Conservation (phyloP, 2,113 vertebrate species). For the Pelodiscus sinensis region DNA sequence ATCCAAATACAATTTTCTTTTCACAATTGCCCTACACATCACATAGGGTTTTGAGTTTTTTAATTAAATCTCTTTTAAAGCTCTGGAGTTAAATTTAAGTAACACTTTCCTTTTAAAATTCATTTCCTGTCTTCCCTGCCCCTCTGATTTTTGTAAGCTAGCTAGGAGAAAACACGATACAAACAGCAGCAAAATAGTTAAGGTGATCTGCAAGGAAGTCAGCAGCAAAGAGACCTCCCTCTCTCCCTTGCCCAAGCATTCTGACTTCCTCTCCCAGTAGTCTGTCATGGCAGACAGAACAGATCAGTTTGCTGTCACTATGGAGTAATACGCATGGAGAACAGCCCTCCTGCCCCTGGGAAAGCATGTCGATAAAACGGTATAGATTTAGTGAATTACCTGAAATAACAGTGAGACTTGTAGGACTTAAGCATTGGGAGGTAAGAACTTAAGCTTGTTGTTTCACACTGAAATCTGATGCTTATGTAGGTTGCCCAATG, state of each 20-base stretch:
- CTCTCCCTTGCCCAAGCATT: slow-evolving; percentile 66
- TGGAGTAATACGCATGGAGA: slow-evolving; percentile 37
- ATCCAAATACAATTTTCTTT: background rate
- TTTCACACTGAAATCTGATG: rapidly evolving
- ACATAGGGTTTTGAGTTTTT: background rate
- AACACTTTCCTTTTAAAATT: background rate
- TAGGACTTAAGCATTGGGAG: slow-evolving; percentile 74
- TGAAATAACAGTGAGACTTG: slow-evolving; percentile 76
- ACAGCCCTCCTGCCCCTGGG: slow-evolving; percentile 15
- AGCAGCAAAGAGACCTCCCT: slow-evolving; percentile 31
- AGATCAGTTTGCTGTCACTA: rapidly evolving
- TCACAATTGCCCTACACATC: background rate
- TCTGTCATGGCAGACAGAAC: background rate
- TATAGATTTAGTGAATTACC: slow-evolving; percentile 75
- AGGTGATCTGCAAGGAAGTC: slow-evolving; percentile 69
- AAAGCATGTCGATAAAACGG: slow-evolving; percentile 80
- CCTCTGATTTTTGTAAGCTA: background rate
- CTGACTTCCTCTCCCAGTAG: slow-evolving; percentile 40
- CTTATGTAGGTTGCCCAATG: rapidly evolving
- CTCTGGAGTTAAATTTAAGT: rapidly evolving
- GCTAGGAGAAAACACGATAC: background rate
- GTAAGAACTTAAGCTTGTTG: slow-evolving; percentile 69
- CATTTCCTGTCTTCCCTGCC: rapidly evolving
- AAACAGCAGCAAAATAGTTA: slow-evolving; percentile 47
- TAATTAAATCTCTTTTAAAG: background rate